Conservation (phyloP, 2,797 vertebrate species). For the Tolypeutes matacus region DNA sequence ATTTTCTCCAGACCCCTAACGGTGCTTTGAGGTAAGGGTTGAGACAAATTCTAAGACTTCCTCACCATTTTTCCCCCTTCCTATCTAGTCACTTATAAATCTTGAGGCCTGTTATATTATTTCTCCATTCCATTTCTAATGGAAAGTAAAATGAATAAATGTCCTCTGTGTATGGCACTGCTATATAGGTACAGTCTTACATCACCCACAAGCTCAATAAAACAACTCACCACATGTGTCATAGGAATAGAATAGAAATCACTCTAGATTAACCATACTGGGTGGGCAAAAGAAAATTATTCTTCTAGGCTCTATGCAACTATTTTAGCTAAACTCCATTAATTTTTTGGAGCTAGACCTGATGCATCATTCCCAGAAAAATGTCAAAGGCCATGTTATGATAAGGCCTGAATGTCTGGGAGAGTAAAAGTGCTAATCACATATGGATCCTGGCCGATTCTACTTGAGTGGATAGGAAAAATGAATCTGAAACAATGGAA, state of each 20-base stretch:
- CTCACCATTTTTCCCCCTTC: background rate
- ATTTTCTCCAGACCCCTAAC: slow-evolving; percentile 29
- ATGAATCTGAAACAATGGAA: background rate
- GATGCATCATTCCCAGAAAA: background rate
- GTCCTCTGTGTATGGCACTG: background rate
- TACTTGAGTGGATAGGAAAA: background rate
- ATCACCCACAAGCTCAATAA: background rate
- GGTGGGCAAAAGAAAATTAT: background rate
- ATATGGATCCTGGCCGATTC: background rate
- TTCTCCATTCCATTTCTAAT: background rate
- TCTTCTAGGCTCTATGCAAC: background rate
- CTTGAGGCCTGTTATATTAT: background rate
- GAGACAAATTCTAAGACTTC: background rate
- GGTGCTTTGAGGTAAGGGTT: background rate
- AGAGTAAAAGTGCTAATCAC: background rate
- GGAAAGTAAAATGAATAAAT: background rate
- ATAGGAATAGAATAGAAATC: background rate
- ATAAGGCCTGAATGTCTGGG: background rate
- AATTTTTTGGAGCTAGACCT: background rate
- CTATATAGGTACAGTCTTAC: background rate
- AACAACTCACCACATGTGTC: background rate
- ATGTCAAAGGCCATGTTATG: background rate
- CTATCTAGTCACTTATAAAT: background rate
- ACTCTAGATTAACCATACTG: background rate
- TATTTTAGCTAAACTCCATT: slow-evolving; percentile 16